Base-by-base conservation (phyloP, 1,140 invertebrate species). In the Pararge aegeria region DNA sequence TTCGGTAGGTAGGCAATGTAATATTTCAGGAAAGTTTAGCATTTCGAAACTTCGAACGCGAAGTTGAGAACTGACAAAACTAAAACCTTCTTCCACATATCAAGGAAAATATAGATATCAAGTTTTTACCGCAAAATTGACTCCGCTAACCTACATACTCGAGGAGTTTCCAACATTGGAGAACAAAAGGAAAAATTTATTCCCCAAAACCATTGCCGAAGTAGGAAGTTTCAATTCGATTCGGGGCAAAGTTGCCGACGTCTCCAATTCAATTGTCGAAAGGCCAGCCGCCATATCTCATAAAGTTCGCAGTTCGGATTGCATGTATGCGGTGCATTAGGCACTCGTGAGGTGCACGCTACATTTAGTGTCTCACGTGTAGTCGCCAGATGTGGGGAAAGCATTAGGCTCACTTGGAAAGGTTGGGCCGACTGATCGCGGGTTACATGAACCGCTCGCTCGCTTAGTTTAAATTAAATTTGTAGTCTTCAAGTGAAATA, bases 301-400 rank as follows among this genome's bases (percentile, higher is more conserved):
- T 55, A 55, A 61, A 54, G 18, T 44, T 49, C 21, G 19, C 18
- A 44, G 50, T 60, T 53, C 29, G 48, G 54, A 61, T 61, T 37
- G 51, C 58, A 61, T 61, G 58, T 49, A 19, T 48, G 44, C 58
- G 58, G 44, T 53, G 58, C 58, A 61, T 61, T 61, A 61, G 58
- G 42, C 58, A 20, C 51, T 19, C 42, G 21, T 24, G 48, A 18
- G 38, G 40, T 30, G 53, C 46, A 54, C 54, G 59, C 64, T 57
- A 65, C 57, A 56, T 65, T 50, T 46, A 44, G 55, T 48, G 48
- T 9, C 21, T 49, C 46, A 49, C 21, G 46, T 49, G 20, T 49
- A 49, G 46, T 49, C 21, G 46, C 12, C 58, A 61, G 58, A 24
- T 44, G 58, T 18, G 40, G 50, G 18, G 12, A n/a, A 29, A 29